These are phyloP conservation scores for Sebastes hubbsi DNA, from an alignment of 2,797 vertebrate genomes.

Conservation along the genomic window DNA sequence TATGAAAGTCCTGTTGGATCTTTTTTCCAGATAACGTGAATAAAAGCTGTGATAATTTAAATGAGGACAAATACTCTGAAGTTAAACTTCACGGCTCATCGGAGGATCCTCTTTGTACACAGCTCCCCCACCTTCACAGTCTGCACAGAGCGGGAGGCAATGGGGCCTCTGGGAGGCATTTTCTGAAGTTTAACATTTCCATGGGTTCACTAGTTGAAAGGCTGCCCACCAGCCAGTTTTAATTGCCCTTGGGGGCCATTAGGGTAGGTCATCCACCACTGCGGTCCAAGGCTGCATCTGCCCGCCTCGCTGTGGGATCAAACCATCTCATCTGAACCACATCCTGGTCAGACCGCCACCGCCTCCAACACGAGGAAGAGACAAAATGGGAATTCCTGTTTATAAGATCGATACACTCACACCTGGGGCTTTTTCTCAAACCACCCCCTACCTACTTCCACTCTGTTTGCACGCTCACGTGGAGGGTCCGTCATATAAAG, in stretches of 20 bases:
- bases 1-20: not conserved
- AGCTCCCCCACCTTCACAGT: slow-evolving; percentile 22
- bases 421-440: not conserved
- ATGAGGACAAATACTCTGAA: slow-evolving; percentile 19
- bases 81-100: slow-evolving; percentile 3
- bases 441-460: no score
- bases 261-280: slow-evolving; percentile 2
- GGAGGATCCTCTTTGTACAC: slow-evolving; percentile 7
- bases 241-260: slow-evolving; percentile 31
- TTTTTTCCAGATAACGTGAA: not conserved
- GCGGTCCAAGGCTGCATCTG: not conserved
- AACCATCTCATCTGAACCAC: not conserved
- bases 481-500: no score
- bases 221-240: slow-evolving; percentile 24
- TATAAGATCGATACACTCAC: not conserved
- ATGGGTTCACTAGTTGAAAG: slow-evolving; percentile 33
- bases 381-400: not conserved
- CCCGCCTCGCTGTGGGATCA: not conserved
- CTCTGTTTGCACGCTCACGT: no score
- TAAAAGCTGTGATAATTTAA: slow-evolving; percentile 11
- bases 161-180: slow-evolving; percentile 26
- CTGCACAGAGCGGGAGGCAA: slow-evolving; percentile 11
- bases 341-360: not conserved
- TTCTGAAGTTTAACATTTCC: slow-evolving; percentile 45
- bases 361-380: not conserved